Conservation (phyloP, 2,113 vertebrate species). For the Myotis lucifugus region DNA sequence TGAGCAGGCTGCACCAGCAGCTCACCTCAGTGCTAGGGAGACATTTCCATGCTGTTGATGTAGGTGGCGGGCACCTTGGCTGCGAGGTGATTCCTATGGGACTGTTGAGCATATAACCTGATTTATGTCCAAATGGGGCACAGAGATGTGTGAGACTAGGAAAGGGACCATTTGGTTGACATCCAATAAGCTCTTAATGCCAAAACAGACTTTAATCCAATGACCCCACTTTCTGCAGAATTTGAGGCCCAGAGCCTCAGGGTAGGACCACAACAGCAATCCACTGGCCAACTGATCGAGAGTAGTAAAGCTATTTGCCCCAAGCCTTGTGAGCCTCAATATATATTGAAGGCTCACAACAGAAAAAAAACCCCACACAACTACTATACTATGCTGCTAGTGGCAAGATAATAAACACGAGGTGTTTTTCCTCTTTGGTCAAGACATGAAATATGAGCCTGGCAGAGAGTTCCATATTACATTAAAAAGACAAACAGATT, state of each 20-base stretch:
- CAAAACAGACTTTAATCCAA: not conserved
- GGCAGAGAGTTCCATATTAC: constrained; percentile 19
- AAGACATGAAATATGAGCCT: constrained; percentile 50
- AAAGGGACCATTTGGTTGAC: not conserved
- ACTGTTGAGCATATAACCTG: not conserved
- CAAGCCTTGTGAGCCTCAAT: not conserved
- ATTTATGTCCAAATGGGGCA: not conserved
- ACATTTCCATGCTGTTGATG: not conserved
- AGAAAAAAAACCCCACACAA: no score
- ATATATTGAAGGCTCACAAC: no score
- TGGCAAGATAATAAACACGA: not conserved
- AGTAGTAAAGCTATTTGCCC: not conserved
- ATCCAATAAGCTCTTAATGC: not conserved
- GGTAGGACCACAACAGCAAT: not conserved
- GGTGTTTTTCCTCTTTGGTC: not conserved
- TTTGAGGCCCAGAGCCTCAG: not conserved
- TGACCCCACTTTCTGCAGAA: not conserved
- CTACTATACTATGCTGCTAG: not conserved
- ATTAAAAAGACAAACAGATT: constrained; percentile 40
- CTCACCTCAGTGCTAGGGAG: constrained; percentile 17
- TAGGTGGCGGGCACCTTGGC: not conserved
- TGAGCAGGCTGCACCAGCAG: not conserved
- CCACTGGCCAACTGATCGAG: not conserved
- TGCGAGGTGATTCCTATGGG: not conserved
- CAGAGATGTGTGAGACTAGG: not conserved